phyloP scores from a whole-genome alignment of 2,113 vertebrate species.

The Meleagris gallopavo region DNA sequence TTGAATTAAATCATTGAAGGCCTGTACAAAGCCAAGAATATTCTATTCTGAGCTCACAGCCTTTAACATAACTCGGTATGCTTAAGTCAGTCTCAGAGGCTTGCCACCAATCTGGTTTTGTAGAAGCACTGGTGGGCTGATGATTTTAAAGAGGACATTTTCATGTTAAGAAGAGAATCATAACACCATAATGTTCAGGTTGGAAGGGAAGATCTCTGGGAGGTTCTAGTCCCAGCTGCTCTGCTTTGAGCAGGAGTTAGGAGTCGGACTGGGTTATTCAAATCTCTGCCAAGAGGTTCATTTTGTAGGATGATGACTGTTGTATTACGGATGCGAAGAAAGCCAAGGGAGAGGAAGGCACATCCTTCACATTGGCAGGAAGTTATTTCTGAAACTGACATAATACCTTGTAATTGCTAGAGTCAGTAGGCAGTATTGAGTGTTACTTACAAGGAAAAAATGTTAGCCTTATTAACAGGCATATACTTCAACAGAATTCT shows the following conservation, averaged over 20 bases:
- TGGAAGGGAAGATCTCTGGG: not conserved
- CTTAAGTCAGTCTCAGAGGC: not conserved
- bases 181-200: not conserved
- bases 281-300: not conserved
- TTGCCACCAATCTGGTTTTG: not conserved
- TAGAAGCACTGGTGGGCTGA: not conserved
- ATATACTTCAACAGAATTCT: not conserved
- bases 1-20: not conserved
- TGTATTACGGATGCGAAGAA: not conserved
- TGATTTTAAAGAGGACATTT: not conserved
- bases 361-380: not conserved
- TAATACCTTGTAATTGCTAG: not conserved
- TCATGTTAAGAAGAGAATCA: not conserved
- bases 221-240: not conserved
- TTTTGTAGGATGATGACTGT: not conserved
- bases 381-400: not conserved
- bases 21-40: not conserved
- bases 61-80: not conserved
- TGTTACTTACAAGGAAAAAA: not conserved
- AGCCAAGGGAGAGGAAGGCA: not conserved
- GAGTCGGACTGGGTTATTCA: not conserved
- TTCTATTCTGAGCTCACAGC: not conserved
- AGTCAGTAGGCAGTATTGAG: not conserved
- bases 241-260: not conserved
- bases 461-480: not conserved